Percentiles rank a stretch among this genome's conserved stretches.
These are phyloP conservation scores for Peromyscus californicus DNA, from an alignment of 2,113 vertebrate genomes.

Conservation along the genomic window DNA sequence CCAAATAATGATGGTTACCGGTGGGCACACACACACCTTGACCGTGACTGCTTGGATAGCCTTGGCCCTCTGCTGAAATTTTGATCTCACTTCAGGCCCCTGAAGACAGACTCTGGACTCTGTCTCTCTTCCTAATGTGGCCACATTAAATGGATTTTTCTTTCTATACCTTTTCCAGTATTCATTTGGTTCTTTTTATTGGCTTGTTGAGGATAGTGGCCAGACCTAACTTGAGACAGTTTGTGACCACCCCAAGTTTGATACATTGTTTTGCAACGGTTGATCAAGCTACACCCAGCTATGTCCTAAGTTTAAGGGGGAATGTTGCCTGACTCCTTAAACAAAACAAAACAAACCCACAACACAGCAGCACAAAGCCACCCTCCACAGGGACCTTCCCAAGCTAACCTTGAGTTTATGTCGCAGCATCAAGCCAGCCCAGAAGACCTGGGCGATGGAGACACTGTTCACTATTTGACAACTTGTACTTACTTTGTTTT, in stretches of 20 bases:
- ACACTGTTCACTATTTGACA: not conserved
- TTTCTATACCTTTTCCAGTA: not conserved
- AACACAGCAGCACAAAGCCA: not conserved
- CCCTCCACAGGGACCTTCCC: not conserved
- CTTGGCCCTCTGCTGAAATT: not conserved
- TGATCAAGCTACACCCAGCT: not conserved
- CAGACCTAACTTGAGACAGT: not conserved
- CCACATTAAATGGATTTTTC: not conserved
- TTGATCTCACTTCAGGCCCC: not conserved
- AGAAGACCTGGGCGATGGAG: not conserved
- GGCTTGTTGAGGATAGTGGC: not conserved
- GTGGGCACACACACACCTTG: not conserved
- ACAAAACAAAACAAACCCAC: not conserved
- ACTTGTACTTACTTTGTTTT: conserved; percentile 62
- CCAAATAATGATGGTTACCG: not conserved
- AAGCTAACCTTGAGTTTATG: not conserved
- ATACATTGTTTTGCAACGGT: not conserved
- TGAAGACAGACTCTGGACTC: not conserved
- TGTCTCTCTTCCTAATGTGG: not conserved
- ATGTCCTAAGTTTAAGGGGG: not conserved
- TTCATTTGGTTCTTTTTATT: not conserved
- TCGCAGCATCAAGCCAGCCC: not conserved
- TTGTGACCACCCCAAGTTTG: not conserved
- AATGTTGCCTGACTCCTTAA: not conserved
- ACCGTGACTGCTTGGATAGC: not conserved